Evolutionary conservation across 1,140 invertebrate genomes (phyloP).

Genomic region (Euborellia annulipes): DNA sequence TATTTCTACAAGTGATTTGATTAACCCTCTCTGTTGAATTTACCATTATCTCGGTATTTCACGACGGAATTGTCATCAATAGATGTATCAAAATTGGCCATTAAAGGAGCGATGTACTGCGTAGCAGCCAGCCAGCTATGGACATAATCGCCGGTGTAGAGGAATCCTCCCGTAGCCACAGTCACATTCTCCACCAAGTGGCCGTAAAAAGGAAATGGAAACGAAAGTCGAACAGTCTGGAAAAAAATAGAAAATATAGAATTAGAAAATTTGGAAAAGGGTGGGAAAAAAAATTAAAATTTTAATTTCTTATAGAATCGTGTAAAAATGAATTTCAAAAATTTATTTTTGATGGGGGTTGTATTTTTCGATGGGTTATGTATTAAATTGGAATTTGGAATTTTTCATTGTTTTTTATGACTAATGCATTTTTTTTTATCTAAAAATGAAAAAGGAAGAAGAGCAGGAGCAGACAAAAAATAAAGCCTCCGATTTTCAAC

Average conservation of each 20-base stretch:
- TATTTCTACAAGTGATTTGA: no score
- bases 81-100: slow-evolving; percentile 97
- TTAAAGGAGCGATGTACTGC: slow-evolving; percentile 96
- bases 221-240: slow-evolving; percentile 66
- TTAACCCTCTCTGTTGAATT: slow-evolving; percentile 25
- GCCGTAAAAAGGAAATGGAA: slow-evolving; percentile 92
- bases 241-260: slow-evolving; percentile 21
- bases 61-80: slow-evolving; percentile 63
- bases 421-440: no score
- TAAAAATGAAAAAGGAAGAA: no score
- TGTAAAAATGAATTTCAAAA: slow-evolving; percentile 4
- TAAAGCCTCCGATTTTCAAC: no score
- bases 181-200: slow-evolving; percentile 80
- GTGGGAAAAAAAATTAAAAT: background rate
- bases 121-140: slow-evolving; percentile 96
- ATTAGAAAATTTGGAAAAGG: slow-evolving; percentile 2
- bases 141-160: slow-evolving; percentile 90
- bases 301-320: background rate
- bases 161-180: slow-evolving; percentile 93
- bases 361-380: no score
- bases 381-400: no score
- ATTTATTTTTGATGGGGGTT: no score
- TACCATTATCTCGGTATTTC: slow-evolving; percentile 71
- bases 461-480: no score
- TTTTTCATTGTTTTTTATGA: no score